Conservation (phyloP, 2,888 invertebrate species). For the Hofmannophila pseudospretella region DNA sequence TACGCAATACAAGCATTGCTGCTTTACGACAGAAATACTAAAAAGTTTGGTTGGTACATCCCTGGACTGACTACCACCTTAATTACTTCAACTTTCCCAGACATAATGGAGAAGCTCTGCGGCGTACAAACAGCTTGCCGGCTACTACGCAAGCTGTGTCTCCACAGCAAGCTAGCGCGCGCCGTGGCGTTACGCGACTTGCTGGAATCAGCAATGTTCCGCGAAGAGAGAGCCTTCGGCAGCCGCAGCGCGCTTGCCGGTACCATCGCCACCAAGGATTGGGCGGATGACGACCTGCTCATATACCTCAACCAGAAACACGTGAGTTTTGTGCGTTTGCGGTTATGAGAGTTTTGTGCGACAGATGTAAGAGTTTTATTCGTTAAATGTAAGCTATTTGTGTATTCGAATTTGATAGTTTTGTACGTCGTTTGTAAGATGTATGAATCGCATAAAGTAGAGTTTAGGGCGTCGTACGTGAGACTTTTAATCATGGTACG, state of each 20-base stretch:
- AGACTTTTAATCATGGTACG: too few species aligned
- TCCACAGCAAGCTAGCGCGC: slow-evolving; percentile 82
- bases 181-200: slow-evolving; percentile 85
- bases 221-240: slow-evolving; percentile 83
- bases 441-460: too few species aligned
- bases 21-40: too few species aligned
- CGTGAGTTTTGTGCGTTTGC: too few species aligned
- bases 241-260: slow-evolving; percentile 68
- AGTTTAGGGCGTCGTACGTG: too few species aligned
- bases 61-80: too few species aligned
- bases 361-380: too few species aligned
- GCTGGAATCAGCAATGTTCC: slow-evolving; percentile 84
- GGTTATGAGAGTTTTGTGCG: too few species aligned
- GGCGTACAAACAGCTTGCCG: slow-evolving; percentile 81
- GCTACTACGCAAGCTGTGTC: slow-evolving; percentile 81
- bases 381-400: too few species aligned
- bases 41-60: neutral
- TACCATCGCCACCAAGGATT: slow-evolving; percentile 55
- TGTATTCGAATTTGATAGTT: too few species aligned
- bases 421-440: too few species aligned
- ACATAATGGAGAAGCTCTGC: slow-evolving; percentile 77
- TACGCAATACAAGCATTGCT: too few species aligned
- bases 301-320: slow-evolving; percentile 88
- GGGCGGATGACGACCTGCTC: slow-evolving; percentile 46
- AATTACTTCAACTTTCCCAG: slow-evolving; percentile 59